Evolutionary conservation across 1,140 invertebrate species (phyloP).

Genomic region (Oedothorax gibbosus): DNA sequence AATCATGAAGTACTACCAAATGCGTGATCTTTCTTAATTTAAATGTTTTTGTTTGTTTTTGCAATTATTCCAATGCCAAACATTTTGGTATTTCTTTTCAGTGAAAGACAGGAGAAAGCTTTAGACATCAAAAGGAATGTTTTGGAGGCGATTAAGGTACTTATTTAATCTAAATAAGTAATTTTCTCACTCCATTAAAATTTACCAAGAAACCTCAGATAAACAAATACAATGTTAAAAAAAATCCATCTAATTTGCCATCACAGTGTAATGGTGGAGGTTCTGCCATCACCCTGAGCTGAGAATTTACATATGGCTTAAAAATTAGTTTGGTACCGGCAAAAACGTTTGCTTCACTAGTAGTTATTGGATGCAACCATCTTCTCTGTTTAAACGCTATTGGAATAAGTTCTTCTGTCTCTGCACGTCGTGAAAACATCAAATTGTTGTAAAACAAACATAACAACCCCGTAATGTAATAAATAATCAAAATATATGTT

Average conservation of each 20-base stretch:
- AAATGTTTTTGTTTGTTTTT: not conserved
- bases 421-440: too few relatives aligned
- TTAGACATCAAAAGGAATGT: constrained; percentile 76
- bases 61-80: not conserved
- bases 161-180: not conserved
- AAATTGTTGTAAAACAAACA: too few relatives aligned
- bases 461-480: too few relatives aligned
- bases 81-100: constrained; percentile 63
- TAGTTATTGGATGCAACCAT: too few relatives aligned
- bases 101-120: constrained; percentile 76
- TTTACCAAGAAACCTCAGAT: not conserved
- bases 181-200: not conserved
- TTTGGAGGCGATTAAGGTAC: constrained; percentile 75
- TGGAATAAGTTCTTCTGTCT: too few relatives aligned
- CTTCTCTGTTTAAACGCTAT: too few relatives aligned
- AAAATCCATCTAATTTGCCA: too few relatives aligned
- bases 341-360: too few relatives aligned
- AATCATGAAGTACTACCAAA: not conserved
- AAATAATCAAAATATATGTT: too few relatives aligned
- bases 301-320: not conserved
- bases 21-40: not conserved
- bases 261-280: not conserved
- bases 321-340: not conserved
- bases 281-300: not conserved
- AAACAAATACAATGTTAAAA: too few relatives aligned